Conservation (phyloP, 2,888 invertebrate genomes). For the Eilema griseolum region DNA sequence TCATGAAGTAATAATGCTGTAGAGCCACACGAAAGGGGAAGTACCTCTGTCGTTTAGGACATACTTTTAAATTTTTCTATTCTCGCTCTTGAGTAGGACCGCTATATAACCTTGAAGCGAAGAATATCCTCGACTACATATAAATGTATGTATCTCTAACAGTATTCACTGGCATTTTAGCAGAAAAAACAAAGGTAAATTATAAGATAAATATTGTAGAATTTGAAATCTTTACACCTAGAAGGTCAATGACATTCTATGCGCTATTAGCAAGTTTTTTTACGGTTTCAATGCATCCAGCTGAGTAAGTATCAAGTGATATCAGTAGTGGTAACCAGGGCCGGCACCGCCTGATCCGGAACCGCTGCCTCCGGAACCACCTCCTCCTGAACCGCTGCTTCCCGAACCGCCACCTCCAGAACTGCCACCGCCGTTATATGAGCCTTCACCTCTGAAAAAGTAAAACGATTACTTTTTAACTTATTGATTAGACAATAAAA, state of each 20-base stretch:
- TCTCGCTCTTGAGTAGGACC: not conserved
- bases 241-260: not conserved
- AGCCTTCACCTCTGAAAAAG: constrained; percentile 71
- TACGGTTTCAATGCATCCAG: constrained; percentile 54
- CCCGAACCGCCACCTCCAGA: constrained; percentile 56
- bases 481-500: not conserved
- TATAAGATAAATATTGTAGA: not conserved
- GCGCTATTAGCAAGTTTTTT: constrained; percentile 23
- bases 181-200: not conserved
- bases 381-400: constrained; percentile 25
- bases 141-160: not conserved
- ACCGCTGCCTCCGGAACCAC: constrained; percentile 6
- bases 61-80: not conserved
- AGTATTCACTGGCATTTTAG: not conserved
- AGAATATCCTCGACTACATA: not conserved
- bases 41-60: not conserved
- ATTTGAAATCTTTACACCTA: not conserved
- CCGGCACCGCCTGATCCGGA: constrained; percentile 51
- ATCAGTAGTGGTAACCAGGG: constrained; percentile 79
- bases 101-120: too few species aligned
- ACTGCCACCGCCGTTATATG: constrained; percentile 70
- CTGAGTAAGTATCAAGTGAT: constrained; percentile 56
- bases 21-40: too few species aligned
- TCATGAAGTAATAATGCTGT: not conserved
- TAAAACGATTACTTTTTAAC: constrained; percentile 31